phyloP scores from a whole-genome alignment of 2,888 invertebrate genomes.

The Priocnemis perturbator region DNA sequence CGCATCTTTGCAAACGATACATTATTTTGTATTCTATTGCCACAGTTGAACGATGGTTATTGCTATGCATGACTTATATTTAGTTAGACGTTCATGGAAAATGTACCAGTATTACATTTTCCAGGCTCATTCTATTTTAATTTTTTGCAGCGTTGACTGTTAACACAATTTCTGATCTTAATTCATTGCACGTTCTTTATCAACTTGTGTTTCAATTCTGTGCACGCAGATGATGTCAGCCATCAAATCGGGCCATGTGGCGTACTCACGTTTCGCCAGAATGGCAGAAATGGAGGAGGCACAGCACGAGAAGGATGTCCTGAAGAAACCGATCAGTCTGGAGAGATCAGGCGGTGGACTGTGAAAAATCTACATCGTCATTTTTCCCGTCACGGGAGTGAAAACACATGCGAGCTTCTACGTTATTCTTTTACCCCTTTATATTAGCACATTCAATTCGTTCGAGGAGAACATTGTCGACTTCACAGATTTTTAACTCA shows the following conservation, averaged over 20 bases:
- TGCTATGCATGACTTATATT: neutral
- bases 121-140: no score
- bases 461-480: slow-evolving; percentile 23
- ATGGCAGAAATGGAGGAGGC: slow-evolving; percentile 95
- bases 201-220: slow-evolving; percentile 1
- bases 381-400: neutral
- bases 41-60: neutral
- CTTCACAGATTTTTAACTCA: slow-evolving; percentile 23
- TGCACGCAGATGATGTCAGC: slow-evolving; percentile 96
- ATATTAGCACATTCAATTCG: slow-evolving; percentile 7
- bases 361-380: slow-evolving; percentile 75
- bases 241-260: slow-evolving; percentile 96
- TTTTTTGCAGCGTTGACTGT: no score
- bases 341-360: slow-evolving; percentile 97
- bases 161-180: no score
- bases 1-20: no score
- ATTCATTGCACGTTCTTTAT: neutral
- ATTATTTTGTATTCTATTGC: neutral
- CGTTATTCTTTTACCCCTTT: neutral
- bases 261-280: slow-evolving; percentile 95
- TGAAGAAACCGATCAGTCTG: slow-evolving; percentile 88
- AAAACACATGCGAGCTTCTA: slow-evolving; percentile 22
- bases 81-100: no score
- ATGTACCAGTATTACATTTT: no score
- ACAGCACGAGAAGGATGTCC: slow-evolving; percentile 84